Percentiles rank a stretch among this genome's conserved stretches.
These are phyloP conservation scores for Spisula subtruncata DNA, from an alignment of 2,888 invertebrate species.

Conservation along the genomic window DNA sequence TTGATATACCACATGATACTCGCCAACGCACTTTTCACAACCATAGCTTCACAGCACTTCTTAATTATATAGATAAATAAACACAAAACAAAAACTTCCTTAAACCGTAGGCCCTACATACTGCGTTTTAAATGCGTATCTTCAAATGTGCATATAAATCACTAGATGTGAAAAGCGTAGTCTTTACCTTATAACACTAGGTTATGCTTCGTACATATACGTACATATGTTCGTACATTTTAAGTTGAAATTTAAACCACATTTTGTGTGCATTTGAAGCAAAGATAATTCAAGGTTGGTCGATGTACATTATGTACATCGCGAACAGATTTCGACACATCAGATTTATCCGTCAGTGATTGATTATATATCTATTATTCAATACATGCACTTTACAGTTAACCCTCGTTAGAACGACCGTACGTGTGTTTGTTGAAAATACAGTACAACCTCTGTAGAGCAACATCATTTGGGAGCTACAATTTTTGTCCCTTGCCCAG, in stretches of 20 bases:
- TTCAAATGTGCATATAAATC: not conserved
- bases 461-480: too few relatives aligned
- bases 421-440: too few relatives aligned
- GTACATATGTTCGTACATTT: not conserved
- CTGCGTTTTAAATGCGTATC: not conserved
- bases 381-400: not conserved
- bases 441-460: too few relatives aligned
- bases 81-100: constrained; percentile 4
- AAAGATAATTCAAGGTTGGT: not conserved
- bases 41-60: not conserved
- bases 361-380: not conserved
- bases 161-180: not conserved
- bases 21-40: not conserved
- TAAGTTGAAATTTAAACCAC: constrained; percentile 1
- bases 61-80: not conserved
- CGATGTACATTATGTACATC: not conserved
- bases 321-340: not conserved
- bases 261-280: not conserved
- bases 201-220: not conserved
- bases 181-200: not conserved
- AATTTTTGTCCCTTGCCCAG: too few relatives aligned
- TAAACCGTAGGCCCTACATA: too few relatives aligned
- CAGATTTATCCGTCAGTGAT: not conserved
- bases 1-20: not conserved
- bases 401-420: too few relatives aligned